Base-by-base conservation (phyloP, 2,888 invertebrate species). In the Philaethria dido region DNA sequence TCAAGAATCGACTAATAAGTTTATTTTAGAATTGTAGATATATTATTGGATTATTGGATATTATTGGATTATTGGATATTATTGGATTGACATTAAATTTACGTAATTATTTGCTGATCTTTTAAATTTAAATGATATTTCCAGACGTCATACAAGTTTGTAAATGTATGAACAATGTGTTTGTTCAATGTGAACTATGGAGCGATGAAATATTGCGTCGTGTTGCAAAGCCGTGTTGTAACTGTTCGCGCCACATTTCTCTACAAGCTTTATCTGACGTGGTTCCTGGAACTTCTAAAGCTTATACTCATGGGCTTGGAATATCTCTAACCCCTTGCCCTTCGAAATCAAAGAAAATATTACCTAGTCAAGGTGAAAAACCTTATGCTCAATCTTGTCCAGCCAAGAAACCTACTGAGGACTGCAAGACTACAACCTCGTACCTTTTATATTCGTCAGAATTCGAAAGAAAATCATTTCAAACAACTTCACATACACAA, bases 131-230 rank as follows among this genome's bases (percentile, higher is more conserved):
- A 20, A 36, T 48, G 47, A 65, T 62, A 45, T 63, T 69, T 72
- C 55, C 80, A 90, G 91, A 80, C 60, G 71, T 84, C 0, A 81
- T 88, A 36, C 80, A 85, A 77, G 85, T 90, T 20, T 92, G 90
- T 83, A 89, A 88, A 70, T 92, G 91, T 74, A 87, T 86, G 87
- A 90, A 89, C 75, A 89, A 84, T 70, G 89, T 86, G 47, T 86
- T 87, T 72, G 87, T 90, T 11, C 91, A 92, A 74, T 91, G 92
- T 74, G 91, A 91, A 73, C 72, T 91, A 68, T 88, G 90, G 88
- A 86, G 87, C 73, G 89, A 89, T 54, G 90, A 89, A 76, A 88
- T 87, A 22, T 71, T 90, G 45, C 83, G 89, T 5, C 85, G 82
- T 25, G 83, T 88, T 60, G 73, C 81, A 2, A 80, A 80, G n/a